Evolutionary conservation across 2,797 vertebrate species (phyloP).

Genomic region (Acipenser ruthenus): DNA sequence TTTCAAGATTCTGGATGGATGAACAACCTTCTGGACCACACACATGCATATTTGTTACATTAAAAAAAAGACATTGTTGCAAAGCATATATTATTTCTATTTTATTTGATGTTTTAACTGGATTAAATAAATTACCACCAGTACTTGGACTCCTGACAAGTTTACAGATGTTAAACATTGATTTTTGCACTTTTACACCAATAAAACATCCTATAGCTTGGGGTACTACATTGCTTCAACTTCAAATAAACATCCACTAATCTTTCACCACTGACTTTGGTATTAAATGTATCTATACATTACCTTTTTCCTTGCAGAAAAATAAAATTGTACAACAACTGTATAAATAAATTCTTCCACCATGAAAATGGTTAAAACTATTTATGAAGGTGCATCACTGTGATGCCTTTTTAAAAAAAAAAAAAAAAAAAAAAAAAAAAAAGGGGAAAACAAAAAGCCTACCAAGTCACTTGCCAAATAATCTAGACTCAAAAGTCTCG

Average conservation of each 20-base stretch:
- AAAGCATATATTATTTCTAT: constrained; percentile 62
- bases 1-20: constrained; percentile 89
- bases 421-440: constrained; percentile 53
- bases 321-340: constrained; percentile 98
- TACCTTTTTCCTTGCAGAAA: constrained; percentile 85
- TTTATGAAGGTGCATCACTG: constrained; percentile 93
- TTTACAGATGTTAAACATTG: constrained; percentile 89
- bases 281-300: constrained; percentile 89
- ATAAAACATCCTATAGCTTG: constrained; percentile 86
- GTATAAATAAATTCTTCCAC: constrained; percentile 99
- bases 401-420: constrained; percentile 80
- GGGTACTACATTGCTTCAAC: constrained; percentile 90
- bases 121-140: constrained; percentile 89
- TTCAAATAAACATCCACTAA: constrained; percentile 77
- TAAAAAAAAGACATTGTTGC: constrained; percentile 35
- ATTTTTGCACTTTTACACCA: constrained; percentile 75
- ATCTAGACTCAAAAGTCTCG: constrained; percentile 39
- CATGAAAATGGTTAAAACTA: constrained; percentile 99
- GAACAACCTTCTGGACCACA: constrained; percentile 21
- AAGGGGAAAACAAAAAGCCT: constrained; percentile 23
- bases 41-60: constrained; percentile 13
- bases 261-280: constrained; percentile 98
- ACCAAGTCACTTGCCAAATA: background rate
- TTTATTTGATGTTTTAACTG: constrained; percentile 93
- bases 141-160: constrained; percentile 78